These are phyloP conservation scores for Drosophila kepulauana DNA, from an alignment of 1,140 invertebrate genomes.

Conservation along the genomic window DNA sequence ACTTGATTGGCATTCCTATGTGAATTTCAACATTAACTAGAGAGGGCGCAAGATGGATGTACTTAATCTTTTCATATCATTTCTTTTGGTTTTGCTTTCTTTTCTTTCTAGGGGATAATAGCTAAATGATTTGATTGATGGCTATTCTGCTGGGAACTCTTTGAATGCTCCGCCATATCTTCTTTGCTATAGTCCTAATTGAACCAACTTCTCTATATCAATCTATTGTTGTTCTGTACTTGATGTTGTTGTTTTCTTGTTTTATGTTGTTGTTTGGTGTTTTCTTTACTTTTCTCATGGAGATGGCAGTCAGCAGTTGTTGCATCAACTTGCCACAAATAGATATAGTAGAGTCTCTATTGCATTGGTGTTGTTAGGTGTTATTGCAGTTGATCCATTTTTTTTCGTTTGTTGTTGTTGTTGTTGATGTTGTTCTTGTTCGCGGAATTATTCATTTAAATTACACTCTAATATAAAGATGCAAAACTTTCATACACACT, in stretches of 20 bases:
- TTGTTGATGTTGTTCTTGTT: constrained; percentile 13
- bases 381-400: background rate
- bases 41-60: constrained; percentile 38
- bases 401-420: background rate
- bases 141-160: constrained; percentile 1
- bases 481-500: constrained; percentile 79
- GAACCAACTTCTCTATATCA: constrained; percentile 11
- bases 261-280: constrained; percentile 21
- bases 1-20: constrained; percentile 71
- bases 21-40: constrained; percentile 73
- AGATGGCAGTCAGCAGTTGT: constrained; percentile 40
- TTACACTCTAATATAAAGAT: constrained; percentile 83
- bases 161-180: constrained; percentile 15
- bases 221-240: constrained; percentile 1
- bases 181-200: constrained; percentile 2
- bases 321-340: constrained; percentile 20
- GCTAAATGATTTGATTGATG: constrained; percentile 4
- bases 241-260: constrained; percentile 1
- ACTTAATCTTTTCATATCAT: background rate
- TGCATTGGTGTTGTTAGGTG: constrained; percentile 5
- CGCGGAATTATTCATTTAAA: constrained; percentile 50
- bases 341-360: constrained; percentile 27
- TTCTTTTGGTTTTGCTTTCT: constrained; percentile 6
- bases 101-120: constrained; percentile 1
- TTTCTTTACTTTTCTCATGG: constrained; percentile 27